Evolutionary conservation across 2,888 invertebrate species (phyloP), one percentile per base, ranked within the genome.

Genomic region (Conomelus anceps): DNA sequence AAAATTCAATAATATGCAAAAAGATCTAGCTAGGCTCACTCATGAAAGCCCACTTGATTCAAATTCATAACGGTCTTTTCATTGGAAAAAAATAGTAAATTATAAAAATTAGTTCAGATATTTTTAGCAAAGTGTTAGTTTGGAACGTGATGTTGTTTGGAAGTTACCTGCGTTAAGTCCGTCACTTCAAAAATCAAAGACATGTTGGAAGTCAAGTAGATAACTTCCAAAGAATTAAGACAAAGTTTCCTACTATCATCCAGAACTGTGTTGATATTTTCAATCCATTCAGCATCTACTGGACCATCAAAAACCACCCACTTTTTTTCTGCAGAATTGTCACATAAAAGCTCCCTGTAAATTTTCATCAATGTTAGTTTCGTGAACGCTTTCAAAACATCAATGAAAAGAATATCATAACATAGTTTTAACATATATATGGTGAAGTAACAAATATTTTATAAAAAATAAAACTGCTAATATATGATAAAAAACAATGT

Each of bases 291-390:
- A 1, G 97, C 97, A 93, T 98, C 98, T 1, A 98, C 97, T 0
- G 98, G 98, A 0, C 98, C 98, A 93, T 98, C 98, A 93, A 99
- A 98, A 89, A 99, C 96, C 85, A 99, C 95, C 98, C 98, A 98
- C 93, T 98, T 98, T 90, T 96, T 94, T 91, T 97, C 96, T 0
- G 96, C 95, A 0, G 95, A 95, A 29, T 96, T 96, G 22, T 97
- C 96, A 88, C 95, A 95, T 13, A 97, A 96, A 93, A 96, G 96
- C 92, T 95, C 94, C 92, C 98, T 94, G 93, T 97, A 20, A 98
- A 93, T 96, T 96, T 93, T 63, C 63, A 63, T 63, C 17, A 1
- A 63, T 7, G 1, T 1, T 34, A 85, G 11, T 88, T 89, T 22
- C 85, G 22, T 23, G 84, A 11, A 29, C 63, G 22, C 13, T 41